Conservation (phyloP, 2,797 vertebrate species). For the Mastacembelus armatus region DNA sequence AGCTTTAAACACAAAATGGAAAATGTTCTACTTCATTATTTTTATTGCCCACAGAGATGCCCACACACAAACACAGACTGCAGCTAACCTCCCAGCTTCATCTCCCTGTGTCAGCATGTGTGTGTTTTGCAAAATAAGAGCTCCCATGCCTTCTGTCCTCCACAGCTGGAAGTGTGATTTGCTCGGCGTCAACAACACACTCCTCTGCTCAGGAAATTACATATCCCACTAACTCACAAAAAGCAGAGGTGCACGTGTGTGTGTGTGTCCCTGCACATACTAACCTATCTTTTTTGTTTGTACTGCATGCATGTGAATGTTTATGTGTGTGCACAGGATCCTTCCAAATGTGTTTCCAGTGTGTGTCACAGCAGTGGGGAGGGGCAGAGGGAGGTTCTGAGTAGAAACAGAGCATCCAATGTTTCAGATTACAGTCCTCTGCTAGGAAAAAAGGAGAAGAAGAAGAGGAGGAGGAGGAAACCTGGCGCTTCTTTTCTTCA, state of each 20-base stretch:
- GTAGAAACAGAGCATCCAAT: conserved; percentile 69
- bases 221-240: conserved; percentile 64
- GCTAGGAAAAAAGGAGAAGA: conserved; percentile 18
- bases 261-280: conserved; percentile 16
- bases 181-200: conserved; percentile 53
- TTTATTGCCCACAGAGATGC: conserved; percentile 1
- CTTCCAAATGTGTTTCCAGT: conserved; percentile 58
- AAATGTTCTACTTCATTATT: conserved; percentile 7
- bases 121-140: conserved; percentile 63
- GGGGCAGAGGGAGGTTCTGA: conserved; percentile 69
- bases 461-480: conserved; percentile 59
- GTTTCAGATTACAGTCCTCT: conserved; percentile 82
- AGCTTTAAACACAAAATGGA: conserved; percentile 2
- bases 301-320: not conserved
- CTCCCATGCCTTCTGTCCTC: conserved; percentile 42
- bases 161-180: conserved; percentile 81
- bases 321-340: conserved; percentile 27
- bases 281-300: conserved; percentile 51
- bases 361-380: conserved; percentile 51
- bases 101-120: conserved; percentile 21
- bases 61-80: conserved; percentile 37
- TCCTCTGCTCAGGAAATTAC: conserved; percentile 71
- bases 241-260: conserved; percentile 39
- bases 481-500: conserved; percentile 62
- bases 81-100: not conserved